These are phyloP conservation scores for Helicoverpa assulta DNA, from an alignment of 2,888 invertebrate species.

Conservation along the genomic window DNA sequence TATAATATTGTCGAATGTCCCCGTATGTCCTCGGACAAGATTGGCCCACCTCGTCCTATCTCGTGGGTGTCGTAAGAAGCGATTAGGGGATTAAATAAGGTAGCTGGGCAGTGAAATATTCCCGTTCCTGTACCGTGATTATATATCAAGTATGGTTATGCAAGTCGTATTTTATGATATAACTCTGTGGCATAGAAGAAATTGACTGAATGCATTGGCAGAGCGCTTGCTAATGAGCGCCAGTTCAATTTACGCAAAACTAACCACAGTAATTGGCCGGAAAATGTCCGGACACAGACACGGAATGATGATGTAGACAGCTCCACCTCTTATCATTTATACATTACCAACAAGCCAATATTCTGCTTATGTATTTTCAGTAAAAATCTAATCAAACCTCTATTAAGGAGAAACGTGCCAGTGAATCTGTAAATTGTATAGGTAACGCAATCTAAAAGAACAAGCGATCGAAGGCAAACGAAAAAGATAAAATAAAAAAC, in stretches of 20 bases:
- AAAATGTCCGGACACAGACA: conserved; percentile 21
- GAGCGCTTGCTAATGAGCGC: conserved; percentile 25
- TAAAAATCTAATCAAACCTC: background rate
- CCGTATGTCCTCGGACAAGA: conserved; percentile 14
- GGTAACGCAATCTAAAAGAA: conserved; percentile 25
- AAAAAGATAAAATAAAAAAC: conserved; percentile 41
- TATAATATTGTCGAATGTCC: conserved; percentile 22
- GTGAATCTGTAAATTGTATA: conserved; percentile 34
- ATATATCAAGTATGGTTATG: conserved; percentile 6
- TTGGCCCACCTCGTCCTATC: conserved; percentile 29
- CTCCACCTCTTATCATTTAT: conserved; percentile 11
- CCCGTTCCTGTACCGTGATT: conserved; percentile 12
- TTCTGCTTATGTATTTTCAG: conserved; percentile 22
- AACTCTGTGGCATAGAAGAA: conserved; percentile 7
- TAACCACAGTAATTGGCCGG: conserved; percentile 19
- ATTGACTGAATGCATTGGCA: conserved; percentile 15
- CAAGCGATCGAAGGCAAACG: conserved; percentile 46
- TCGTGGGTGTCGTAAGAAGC: conserved; percentile 39
- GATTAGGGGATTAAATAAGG: conserved; percentile 48
- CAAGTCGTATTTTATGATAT: conserved; percentile 12
- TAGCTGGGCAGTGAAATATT: conserved; percentile 36
- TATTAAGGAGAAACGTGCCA: background rate
- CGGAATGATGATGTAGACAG: conserved; percentile 10
- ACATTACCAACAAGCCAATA: conserved; percentile 15
- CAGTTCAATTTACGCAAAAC: conserved; percentile 19